Conservation (phyloP, 1,140 invertebrate species). For the Pachyrhynchus sulphureomaculatus region DNA sequence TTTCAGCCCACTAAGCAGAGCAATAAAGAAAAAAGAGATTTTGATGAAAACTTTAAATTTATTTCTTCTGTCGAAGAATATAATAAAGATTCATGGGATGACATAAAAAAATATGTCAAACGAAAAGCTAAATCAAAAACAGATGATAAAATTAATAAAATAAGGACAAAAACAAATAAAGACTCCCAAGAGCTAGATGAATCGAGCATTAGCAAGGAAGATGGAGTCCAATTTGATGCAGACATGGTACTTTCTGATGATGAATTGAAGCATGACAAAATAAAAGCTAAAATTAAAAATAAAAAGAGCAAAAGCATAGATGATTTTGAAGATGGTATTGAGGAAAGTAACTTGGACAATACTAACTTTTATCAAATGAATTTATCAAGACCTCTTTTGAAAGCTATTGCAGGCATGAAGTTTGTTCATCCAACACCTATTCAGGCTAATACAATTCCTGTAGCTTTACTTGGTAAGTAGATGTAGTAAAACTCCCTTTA, state of each 20-base stretch:
- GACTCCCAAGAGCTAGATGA: slow-evolving; percentile 37
- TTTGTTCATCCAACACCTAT: slow-evolving; percentile 96
- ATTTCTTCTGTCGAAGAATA: slow-evolving; percentile 71
- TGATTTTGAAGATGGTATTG: slow-evolving; percentile 19
- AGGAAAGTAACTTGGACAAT: slow-evolving; percentile 58
- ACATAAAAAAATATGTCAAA: slow-evolving; percentile 79
- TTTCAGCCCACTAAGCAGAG: slow-evolving; percentile 78
- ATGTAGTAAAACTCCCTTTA: too few species aligned
- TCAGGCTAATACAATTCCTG: slow-evolving; percentile 91
- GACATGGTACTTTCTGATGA: slow-evolving; percentile 65
- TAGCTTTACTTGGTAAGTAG: slow-evolving; percentile 74
- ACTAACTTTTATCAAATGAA: slow-evolving; percentile 92
- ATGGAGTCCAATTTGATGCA: slow-evolving; percentile 47
- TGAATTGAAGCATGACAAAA: slow-evolving; percentile 68
- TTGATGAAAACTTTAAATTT: slow-evolving; percentile 76
- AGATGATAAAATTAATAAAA: slow-evolving; percentile 81
- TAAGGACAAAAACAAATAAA: slow-evolving; percentile 56
- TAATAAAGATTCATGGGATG: slow-evolving; percentile 82
- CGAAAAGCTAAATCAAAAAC: slow-evolving; percentile 76
- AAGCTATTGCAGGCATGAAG: slow-evolving; percentile 83
- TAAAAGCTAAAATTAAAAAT: slow-evolving; percentile 57
- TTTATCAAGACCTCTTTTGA: slow-evolving; percentile 83
- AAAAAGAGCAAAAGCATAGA: slow-evolving; percentile 49
- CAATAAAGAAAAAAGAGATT: slow-evolving; percentile 68
- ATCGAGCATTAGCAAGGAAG: slow-evolving; percentile 39